Conservation (phyloP, 2,113 vertebrate genomes). For the Heloderma charlesbogerti region DNA sequence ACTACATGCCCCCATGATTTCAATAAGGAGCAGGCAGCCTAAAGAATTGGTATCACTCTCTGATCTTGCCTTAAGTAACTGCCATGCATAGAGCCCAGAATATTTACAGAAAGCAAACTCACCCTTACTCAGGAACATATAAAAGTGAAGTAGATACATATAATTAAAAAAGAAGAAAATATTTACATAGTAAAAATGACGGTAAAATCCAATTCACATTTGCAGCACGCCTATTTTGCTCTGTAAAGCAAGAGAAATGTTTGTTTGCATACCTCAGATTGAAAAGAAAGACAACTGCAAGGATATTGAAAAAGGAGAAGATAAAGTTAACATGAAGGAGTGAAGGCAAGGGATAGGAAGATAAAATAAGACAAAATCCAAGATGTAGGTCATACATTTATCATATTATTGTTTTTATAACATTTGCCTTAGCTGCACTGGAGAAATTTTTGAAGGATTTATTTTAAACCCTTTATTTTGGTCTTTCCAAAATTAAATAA, state of each 20-base stretch:
- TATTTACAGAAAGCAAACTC: background rate
- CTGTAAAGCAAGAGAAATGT: background rate
- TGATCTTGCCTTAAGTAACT: background rate
- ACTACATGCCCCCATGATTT: background rate
- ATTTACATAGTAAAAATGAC: background rate
- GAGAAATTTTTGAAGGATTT: background rate
- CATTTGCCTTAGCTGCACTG: background rate
- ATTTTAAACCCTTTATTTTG: too few relatives aligned
- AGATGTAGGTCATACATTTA: background rate
- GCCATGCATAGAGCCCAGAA: background rate
- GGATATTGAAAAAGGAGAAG: background rate
- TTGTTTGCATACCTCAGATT: background rate
- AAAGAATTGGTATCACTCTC: background rate
- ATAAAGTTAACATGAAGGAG: background rate
- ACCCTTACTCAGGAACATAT: background rate
- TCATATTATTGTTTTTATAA: background rate
- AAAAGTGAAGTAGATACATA: background rate
- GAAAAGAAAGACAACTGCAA: background rate
- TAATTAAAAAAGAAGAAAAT: background rate
- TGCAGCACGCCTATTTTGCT: background rate
- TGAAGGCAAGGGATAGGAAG: background rate
- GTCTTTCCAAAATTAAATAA: background rate
- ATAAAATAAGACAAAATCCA: background rate
- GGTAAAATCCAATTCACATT: background rate
- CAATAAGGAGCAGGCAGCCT: background rate